A percentile compares a stretch with the other conserved stretches of the same genome.
Evolutionary conservation across 2,888 invertebrate genomes (phyloP).

Genomic region (Lycocerus yunnanus): DNA sequence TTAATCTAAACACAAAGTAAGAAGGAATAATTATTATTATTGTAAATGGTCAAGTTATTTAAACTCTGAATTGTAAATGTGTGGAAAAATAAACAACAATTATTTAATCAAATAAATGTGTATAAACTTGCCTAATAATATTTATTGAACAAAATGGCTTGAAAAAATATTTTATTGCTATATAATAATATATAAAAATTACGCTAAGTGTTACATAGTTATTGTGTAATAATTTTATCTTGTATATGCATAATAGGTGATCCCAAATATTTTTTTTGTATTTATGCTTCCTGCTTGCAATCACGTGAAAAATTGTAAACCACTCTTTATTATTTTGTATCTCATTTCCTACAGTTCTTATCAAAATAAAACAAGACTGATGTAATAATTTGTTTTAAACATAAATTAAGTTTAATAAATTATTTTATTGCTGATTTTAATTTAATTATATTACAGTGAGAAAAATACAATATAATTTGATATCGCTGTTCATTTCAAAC

Average conservation of each 20-base stretch:
- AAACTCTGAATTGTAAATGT: constrained; percentile 1
- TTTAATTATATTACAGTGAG: too few species aligned
- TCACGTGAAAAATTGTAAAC: neutral
- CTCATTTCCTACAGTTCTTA: constrained; percentile 20
- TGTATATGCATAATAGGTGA: constrained; percentile 4
- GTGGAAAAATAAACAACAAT: constrained; percentile 9
- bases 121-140: constrained; percentile 23
- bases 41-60: constrained; percentile 5
- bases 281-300: neutral
- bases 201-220: constrained; percentile 25
- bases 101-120: constrained; percentile 26
- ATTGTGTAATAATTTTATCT: constrained; percentile 21
- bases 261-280: neutral
- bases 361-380: constrained; percentile 51
- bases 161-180: constrained; percentile 27
- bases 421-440: constrained; percentile 48
- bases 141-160: constrained; percentile 22
- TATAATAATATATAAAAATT: constrained; percentile 17
- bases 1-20: neutral
- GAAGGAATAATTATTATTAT: constrained; percentile 13
- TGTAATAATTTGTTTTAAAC: constrained; percentile 40
- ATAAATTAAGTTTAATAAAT: constrained; percentile 53
- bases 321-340: constrained; percentile 1
- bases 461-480: too few species aligned
- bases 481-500: too few species aligned